Evolutionary conservation across 2,888 invertebrate species (phyloP), one percentile per base, ranked within the genome.

Genomic region (Mechanitis mazaeus): DNA sequence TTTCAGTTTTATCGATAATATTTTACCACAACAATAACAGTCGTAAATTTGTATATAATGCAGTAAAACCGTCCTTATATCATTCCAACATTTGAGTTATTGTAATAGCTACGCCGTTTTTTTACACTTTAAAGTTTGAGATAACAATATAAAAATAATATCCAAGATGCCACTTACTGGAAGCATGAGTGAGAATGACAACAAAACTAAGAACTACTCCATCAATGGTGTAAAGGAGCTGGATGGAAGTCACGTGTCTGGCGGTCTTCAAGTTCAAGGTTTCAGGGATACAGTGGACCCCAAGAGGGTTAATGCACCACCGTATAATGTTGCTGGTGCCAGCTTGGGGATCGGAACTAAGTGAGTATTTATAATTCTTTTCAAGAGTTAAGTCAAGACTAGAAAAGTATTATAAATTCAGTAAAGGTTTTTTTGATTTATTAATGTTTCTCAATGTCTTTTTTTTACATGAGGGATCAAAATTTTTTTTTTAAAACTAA

Each of bases 141-240:
- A 31, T 50, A 28, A 12, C 4, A 28, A 31, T 31, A 20, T 31
- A 50, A n/a, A 5, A 55, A n/a, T 20, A 9, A 0, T 9, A 31
- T 50, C 31, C 31, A 64, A 45, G 46, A 62, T 62, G 65, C 45
- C 59, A 20, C 38, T 60, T 0, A 20, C 54, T 3, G 60, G 60
- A 7, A 58, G 54, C 47, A 38, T 45, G 5, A 45, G 53, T n/a
- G 58, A 65, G 33, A 60, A 68, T 56, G 2, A 45, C 6, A 65
- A 71, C 57, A 66, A 66, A 55, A 70, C 66, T 12, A 64, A 66
- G 56, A 68, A 69, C 33, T 59, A 64, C 20, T 53, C 61, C 3
- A 33, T 71, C 64, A 63, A 65, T n/a, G 66, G 59, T n/a, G 33
- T 58, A 1, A 67, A 67, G 42, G 67, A 66, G 7, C 45, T 64